Base-by-base conservation (phyloP, 2,797 vertebrate species). In the Hippoglossus hippoglossus region DNA sequence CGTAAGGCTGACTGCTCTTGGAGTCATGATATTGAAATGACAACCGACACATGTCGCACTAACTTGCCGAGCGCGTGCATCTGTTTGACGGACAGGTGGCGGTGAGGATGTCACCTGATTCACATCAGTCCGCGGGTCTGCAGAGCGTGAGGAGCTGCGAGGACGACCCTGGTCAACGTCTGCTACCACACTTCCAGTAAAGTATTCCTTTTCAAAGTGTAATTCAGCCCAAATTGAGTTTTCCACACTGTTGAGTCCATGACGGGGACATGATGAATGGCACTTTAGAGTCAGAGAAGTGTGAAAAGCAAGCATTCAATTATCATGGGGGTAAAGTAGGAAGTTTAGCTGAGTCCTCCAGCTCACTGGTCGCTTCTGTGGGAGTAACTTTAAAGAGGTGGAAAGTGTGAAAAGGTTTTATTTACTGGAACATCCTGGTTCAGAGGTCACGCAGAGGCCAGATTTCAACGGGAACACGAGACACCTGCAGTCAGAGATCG, bases 181-280 rank as follows among this genome's bases (percentile, higher is more conserved):
- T 79, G 24, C 49, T 39, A 12, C n/a, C 18, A 62, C 63, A 64
- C 70, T 77, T 75, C 69, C 73, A 68, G 66, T 60, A 58, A 79
- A 74, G 59, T 55, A 69, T 4, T 51, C 73, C 26, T 36, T 78
- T 71, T 85, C 31, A 82, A 86, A 82, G 41, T 77, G 44, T 73
- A 80, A 74, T 77, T 67, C 66, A 61, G 67, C 24, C 63, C 70
- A 75, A 89, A 89, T 80, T 62, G 73, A 79, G 75, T 79, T 87
- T 87, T 85, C 67, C 72, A 76, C 56, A 1, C 69, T 76, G 70
- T 63, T 72, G 69, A 76, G 71, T 79, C 67, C 63, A 60, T 89
- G 84, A 89, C 74, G 49, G 67, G 65, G 52, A 85, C 75, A 77
- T 68, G 79, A 84, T 77, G 60, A 84, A 75, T 1, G 19, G 63